Evolutionary conservation across 2,113 vertebrate genomes (phyloP).

Genomic region (Lepus timidus): DNA sequence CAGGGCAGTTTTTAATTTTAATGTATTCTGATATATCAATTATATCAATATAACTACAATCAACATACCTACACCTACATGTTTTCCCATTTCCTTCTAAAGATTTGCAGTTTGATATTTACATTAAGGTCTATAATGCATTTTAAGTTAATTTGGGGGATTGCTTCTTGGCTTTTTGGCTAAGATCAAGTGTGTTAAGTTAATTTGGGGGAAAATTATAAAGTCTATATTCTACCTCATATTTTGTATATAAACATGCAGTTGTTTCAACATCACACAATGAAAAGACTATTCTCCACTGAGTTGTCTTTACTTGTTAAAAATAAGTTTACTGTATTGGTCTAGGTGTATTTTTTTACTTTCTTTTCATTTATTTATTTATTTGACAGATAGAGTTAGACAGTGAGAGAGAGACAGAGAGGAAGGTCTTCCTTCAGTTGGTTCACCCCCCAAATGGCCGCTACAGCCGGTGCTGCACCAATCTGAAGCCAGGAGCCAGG

Average conservation of each 20-base stretch:
- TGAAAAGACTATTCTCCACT: background rate
- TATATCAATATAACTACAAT: background rate
- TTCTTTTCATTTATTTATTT: too few species aligned
- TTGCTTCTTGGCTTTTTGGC: too few species aligned
- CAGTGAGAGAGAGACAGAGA: too few species aligned
- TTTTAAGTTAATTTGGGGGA: background rate
- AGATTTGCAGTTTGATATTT: background rate
- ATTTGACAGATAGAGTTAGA: too few species aligned
- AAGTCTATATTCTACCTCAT: background rate
- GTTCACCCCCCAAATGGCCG: too few species aligned
- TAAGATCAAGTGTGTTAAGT: background rate
- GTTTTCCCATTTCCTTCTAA: background rate
- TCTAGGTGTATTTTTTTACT: background rate
- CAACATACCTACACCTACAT: background rate
- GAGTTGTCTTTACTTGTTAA: background rate
- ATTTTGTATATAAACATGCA: background rate
- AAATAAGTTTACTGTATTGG: background rate
- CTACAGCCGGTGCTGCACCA: too few species aligned
- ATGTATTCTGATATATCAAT: background rate
- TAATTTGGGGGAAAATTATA: background rate
- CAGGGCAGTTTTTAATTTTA: background rate
- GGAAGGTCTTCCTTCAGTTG: too few species aligned
- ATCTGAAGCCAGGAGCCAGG: too few species aligned
- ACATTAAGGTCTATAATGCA: background rate
- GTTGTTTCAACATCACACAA: background rate